Conservation (phyloP, 2,888 invertebrate genomes). For the Leptinotarsa haldemani region DNA sequence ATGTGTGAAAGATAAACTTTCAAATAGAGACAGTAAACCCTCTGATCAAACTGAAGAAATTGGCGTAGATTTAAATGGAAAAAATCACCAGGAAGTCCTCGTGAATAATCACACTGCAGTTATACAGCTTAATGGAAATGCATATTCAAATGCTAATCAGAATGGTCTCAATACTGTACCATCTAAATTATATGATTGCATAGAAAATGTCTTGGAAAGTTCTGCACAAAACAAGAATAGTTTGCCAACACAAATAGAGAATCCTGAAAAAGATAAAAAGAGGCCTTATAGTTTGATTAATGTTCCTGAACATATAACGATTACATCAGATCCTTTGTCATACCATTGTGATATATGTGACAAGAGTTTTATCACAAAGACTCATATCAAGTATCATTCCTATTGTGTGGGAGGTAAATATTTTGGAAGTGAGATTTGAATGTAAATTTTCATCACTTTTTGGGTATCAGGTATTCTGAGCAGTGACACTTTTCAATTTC, state of each 20-base stretch:
- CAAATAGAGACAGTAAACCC: constrained; percentile 6
- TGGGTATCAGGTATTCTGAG: too few species aligned
- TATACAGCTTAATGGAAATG: constrained; percentile 57
- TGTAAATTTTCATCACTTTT: constrained; percentile 26
- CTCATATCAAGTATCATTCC: constrained; percentile 74
- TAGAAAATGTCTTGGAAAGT: constrained; percentile 8
- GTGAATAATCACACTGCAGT: constrained; percentile 55
- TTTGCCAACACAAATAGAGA: constrained; percentile 24
- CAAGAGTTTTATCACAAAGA: constrained; percentile 76
- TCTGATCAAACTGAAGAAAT: constrained; percentile 5
- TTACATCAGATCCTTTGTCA: constrained; percentile 66
- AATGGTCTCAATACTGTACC: constrained; percentile 25
- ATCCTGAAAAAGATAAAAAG: constrained; percentile 28
- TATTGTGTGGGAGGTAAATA: constrained; percentile 70
- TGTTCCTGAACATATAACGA: constrained; percentile 58
- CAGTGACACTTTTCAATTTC: too few species aligned
- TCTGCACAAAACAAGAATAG: constrained; percentile 22
- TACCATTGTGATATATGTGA: constrained; percentile 77
- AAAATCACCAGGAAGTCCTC: constrained; percentile 47
- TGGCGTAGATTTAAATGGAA: constrained; percentile 32
- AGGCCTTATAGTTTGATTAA: constrained; percentile 36
- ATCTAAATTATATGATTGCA: constrained; percentile 6
- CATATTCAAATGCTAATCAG: constrained; percentile 29
- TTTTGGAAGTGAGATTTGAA: constrained; percentile 53
- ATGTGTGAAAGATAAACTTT: constrained; percentile 61